Percentiles rank a stretch among this genome's conserved stretches.
phyloP scores from a whole-genome alignment of 2,888 invertebrate species.

The Diabrotica balteata region DNA sequence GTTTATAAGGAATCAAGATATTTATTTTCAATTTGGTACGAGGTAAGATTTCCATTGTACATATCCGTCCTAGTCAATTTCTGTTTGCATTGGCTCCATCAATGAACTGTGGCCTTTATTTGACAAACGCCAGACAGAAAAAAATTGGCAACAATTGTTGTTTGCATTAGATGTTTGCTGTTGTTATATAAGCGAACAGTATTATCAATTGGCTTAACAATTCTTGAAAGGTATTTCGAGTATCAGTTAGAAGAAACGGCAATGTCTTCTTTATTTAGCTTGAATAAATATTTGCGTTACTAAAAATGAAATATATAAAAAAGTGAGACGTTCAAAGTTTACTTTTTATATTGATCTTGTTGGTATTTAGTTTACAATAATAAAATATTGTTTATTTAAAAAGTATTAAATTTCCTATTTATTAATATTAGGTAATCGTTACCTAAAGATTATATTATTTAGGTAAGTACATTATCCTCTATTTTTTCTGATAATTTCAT shows the following conservation, averaged over 20 bases:
- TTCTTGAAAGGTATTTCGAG: not conserved
- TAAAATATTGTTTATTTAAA: too few relatives aligned
- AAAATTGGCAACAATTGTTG: constrained; percentile 7
- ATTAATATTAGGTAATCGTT: too few relatives aligned
- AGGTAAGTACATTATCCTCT: too few relatives aligned
- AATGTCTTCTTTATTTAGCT: not conserved
- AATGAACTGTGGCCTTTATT: constrained; percentile 7
- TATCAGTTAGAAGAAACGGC: not conserved
- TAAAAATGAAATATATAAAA: not conserved
- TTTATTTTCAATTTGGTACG: constrained; percentile 12
- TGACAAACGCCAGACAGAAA: constrained; percentile 4
- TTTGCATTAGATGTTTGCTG: constrained; percentile 2
- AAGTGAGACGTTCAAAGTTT: too few relatives aligned
- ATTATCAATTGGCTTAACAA: constrained; percentile 1
- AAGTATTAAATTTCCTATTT: too few relatives aligned
- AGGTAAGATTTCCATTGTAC: constrained; percentile 5
- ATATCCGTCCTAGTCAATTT: not conserved
- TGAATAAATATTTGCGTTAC: not conserved
- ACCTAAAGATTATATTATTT: too few relatives aligned
- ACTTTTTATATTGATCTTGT: too few relatives aligned
- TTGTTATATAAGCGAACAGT: constrained; percentile 8
- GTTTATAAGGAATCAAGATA: not conserved
- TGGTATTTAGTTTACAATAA: too few relatives aligned
- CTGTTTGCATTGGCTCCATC: constrained; percentile 7
- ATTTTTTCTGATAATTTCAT: too few relatives aligned